These are phyloP conservation scores for Cirrhinus molitorella DNA, from an alignment of 2,797 vertebrate species.

Conservation along the genomic window DNA sequence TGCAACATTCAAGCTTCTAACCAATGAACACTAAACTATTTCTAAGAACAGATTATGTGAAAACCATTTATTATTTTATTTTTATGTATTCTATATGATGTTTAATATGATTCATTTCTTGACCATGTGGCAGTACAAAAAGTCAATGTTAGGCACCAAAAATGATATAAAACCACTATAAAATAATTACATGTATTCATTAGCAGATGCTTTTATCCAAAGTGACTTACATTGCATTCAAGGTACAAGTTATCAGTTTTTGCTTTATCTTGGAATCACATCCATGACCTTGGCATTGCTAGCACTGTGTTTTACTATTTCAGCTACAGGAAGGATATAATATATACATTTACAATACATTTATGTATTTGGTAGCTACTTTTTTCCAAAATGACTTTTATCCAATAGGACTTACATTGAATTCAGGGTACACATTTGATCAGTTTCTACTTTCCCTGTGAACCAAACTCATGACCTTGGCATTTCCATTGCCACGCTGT, in stretches of 20 bases:
- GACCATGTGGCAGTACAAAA: slow-evolving; percentile 11
- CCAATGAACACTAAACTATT: not conserved
- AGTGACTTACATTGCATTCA: not conserved
- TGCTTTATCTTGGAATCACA: too few species aligned
- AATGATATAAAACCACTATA: not conserved
- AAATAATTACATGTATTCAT: not conserved
- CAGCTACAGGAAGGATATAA: too few species aligned
- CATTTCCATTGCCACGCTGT: too few species aligned
- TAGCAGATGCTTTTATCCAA: not conserved
- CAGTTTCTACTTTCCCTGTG: too few species aligned
- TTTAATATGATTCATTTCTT: not conserved
- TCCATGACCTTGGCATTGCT: too few species aligned
- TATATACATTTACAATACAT: not conserved
- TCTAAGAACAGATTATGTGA: not conserved
- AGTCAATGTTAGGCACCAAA: slow-evolving; percentile 27
- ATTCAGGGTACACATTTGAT: too few species aligned
- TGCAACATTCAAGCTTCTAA: not conserved
- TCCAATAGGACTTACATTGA: too few species aligned
- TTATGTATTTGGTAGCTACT: not conserved
- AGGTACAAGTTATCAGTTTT: not conserved
- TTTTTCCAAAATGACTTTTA: too few species aligned
- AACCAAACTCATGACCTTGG: too few species aligned
- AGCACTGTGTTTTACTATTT: too few species aligned
- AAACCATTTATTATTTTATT: not conserved
- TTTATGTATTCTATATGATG: not conserved